Conservation (phyloP, 1,140 invertebrate genomes). For the Musca domestica region DNA sequence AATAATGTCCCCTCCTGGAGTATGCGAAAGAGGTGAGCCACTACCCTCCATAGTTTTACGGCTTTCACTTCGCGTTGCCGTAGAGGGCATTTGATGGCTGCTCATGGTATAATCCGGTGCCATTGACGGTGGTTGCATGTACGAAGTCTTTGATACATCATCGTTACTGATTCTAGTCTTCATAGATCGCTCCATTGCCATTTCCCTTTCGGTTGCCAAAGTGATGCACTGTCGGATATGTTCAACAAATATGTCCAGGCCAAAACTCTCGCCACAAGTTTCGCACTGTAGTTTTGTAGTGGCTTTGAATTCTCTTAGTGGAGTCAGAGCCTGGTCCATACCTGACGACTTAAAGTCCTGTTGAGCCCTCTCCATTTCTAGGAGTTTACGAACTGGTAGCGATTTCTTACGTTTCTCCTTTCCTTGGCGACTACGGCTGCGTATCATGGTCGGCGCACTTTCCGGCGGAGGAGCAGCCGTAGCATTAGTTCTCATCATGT, state of each 20-base stretch:
- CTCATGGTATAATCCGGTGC: constrained; percentile 50
- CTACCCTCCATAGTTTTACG: constrained; percentile 24
- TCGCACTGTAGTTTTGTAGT: constrained; percentile 89
- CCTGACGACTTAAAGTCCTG: constrained; percentile 69
- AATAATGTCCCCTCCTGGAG: constrained; percentile 15
- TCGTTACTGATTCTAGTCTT: constrained; percentile 39
- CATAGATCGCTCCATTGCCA: constrained; percentile 1
- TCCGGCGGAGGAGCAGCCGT: constrained; percentile 1
- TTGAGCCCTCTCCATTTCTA: constrained; percentile 85
- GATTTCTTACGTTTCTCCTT: constrained; percentile 91
- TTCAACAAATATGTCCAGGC: constrained; percentile 88
- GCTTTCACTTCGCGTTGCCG: constrained; percentile 22
- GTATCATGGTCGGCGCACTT: constrained; percentile 76
- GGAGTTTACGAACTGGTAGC: constrained; percentile 83
- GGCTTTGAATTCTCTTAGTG: constrained; percentile 60
- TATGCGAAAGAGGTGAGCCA: constrained; percentile 62
- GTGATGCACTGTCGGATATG: constrained; percentile 81
- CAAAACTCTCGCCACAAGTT: constrained; percentile 93
- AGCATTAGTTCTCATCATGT: constrained; percentile 69
- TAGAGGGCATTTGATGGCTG: constrained; percentile 56
- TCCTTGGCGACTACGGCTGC: constrained; percentile 76
- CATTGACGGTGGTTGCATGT: constrained; percentile 58
- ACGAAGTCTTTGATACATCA: neutral
- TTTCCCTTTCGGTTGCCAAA: constrained; percentile 44
- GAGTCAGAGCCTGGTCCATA: constrained; percentile 68